Evolutionary conservation across 1,140 invertebrate species (phyloP).

Genomic region (Drosophila suzukii): DNA sequence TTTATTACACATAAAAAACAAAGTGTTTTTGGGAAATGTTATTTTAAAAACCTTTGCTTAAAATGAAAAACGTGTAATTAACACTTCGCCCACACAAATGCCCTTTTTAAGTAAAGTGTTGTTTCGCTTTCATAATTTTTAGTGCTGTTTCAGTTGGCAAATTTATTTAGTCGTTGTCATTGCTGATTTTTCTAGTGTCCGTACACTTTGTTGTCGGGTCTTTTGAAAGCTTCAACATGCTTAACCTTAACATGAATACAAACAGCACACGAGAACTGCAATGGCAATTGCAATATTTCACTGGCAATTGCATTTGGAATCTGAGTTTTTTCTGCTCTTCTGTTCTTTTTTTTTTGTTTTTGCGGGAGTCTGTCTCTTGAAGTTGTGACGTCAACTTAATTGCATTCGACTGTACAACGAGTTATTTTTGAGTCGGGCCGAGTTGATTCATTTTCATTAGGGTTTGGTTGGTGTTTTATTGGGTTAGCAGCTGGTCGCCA

Average conservation of each 20-base stretch:
- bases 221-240: slow-evolving; percentile 62
- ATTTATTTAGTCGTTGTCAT: slow-evolving; percentile 14
- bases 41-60: not conserved
- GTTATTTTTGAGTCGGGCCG: not conserved
- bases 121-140: slow-evolving; percentile 10
- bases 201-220: slow-evolving; percentile 42
- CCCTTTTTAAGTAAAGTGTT: not conserved
- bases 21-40: no score
- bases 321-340: slow-evolving; percentile 6
- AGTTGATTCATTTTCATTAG: slow-evolving; percentile 24
- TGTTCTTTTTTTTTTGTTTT: no score
- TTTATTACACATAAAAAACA: no score
- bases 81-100: slow-evolving; percentile 1
- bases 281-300: slow-evolving; percentile 30
- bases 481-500: slow-evolving; percentile 31
- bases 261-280: slow-evolving; percentile 32
- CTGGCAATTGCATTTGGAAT: slow-evolving; percentile 33
- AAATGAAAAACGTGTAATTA: not conserved
- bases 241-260: slow-evolving; percentile 77
- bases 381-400: slow-evolving; percentile 35
- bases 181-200: slow-evolving; percentile 20
- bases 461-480: slow-evolving; percentile 27
- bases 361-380: slow-evolving; percentile 14
- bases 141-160: slow-evolving; percentile 21
- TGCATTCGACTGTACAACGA: slow-evolving; percentile 29